Evolutionary conservation across 1,140 invertebrate species (phyloP).

Genomic region (Hirudo medicinalis): DNA sequence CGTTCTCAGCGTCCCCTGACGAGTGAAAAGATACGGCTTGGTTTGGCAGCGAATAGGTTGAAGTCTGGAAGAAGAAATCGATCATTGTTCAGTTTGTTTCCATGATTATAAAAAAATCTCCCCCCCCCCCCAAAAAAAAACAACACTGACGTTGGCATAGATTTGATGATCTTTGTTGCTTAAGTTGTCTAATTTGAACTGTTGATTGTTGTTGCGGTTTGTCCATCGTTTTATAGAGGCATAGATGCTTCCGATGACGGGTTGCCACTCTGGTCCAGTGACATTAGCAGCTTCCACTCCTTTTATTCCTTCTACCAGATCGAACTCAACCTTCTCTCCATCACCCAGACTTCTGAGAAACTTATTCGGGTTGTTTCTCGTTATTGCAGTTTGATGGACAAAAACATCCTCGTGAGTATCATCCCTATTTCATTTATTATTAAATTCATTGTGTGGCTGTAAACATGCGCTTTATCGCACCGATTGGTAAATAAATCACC

Average conservation of each 20-base stretch:
- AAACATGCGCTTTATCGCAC: background rate
- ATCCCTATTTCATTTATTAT: conserved; percentile 51
- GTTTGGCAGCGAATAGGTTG: no score
- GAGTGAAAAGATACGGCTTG: no score
- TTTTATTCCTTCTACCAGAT: conserved; percentile 95
- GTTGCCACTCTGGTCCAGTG: conserved; percentile 77
- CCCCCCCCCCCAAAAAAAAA: no score
- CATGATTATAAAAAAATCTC: no score
- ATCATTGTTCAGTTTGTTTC: no score
- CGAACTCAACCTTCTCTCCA: conserved; percentile 95
- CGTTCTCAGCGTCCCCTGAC: no score
- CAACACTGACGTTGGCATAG: no score
- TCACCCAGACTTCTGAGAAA: conserved; percentile 92
- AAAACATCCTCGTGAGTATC: conserved; percentile 99
- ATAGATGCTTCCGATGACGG: conserved; percentile 87
- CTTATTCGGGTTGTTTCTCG: conserved; percentile 91
- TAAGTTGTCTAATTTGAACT: background rate
- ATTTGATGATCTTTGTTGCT: no score
- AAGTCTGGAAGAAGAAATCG: no score
- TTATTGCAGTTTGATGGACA: conserved; percentile 90
- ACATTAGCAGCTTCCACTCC: conserved; percentile 93
- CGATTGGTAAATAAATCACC: background rate
- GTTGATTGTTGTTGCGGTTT: conserved; percentile 8
- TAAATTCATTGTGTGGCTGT: conserved; percentile 15
- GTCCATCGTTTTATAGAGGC: conserved; percentile 50